Evolutionary conservation across 2,113 vertebrate species (phyloP).

Genomic region (Actinemys pallida): DNA sequence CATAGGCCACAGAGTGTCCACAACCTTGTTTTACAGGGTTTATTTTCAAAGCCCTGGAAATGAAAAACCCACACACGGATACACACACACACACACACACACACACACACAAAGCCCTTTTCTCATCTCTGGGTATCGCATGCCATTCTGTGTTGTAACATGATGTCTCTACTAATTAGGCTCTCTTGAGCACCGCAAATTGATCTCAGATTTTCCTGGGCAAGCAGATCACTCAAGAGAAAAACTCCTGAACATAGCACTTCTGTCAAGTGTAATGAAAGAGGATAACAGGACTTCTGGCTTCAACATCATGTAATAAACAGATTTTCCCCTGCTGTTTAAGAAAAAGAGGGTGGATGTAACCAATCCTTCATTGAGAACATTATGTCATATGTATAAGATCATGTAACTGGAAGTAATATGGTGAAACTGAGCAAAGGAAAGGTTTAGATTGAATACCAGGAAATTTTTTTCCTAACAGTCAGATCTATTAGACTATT

Average conservation of each 20-base stretch:
- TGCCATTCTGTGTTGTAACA: constrained; percentile 7
- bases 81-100: fast-evolving
- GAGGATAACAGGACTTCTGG: background rate
- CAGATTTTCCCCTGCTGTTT: background rate
- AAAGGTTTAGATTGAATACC: background rate
- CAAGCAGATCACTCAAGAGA: constrained; percentile 40
- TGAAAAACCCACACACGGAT: background rate
- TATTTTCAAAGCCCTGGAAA: constrained; percentile 19
- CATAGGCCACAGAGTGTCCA: constrained; percentile 2
- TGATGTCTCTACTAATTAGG: constrained; percentile 58
- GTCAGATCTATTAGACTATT: background rate
- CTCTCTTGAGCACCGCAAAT: constrained; percentile 7
- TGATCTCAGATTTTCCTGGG: constrained; percentile 68
- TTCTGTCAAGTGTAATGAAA: constrained; percentile 27
- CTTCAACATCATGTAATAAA: constrained; percentile 2
- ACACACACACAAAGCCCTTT: background rate
- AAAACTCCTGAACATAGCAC: background rate
- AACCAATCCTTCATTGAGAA: background rate
- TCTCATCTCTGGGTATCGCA: background rate
- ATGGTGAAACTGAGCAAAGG: background rate
- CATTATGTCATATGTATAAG: background rate
- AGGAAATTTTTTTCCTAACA: background rate
- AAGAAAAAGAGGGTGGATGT: background rate
- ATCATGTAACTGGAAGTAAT: background rate
- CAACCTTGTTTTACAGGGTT: background rate